Evolutionary conservation across 2,113 vertebrate genomes (phyloP).

Genomic region (Charadrius vociferus): DNA sequence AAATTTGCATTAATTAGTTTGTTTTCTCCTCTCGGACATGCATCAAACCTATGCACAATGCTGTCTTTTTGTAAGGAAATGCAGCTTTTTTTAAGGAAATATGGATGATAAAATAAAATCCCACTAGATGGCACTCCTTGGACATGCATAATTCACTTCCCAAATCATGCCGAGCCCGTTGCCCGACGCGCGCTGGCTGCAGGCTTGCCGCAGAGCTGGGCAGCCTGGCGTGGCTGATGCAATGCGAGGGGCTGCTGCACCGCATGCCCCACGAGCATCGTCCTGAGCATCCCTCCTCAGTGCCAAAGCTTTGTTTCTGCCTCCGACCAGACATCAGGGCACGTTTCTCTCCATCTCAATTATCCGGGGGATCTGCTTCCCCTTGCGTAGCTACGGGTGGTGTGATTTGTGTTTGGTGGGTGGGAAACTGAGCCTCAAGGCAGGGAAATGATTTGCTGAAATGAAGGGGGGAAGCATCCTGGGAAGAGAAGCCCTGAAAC

Average conservation of each 20-base stretch:
- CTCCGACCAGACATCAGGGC: accelerated
- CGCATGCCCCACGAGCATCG: accelerated
- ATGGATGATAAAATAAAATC: accelerated
- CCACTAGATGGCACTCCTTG: constrained; percentile 64
- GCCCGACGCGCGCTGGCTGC: not conserved
- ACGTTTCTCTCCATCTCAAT: accelerated
- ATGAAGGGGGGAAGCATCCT: accelerated
- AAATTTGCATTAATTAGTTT: not conserved
- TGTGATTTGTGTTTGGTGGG: accelerated
- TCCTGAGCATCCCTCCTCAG: accelerated
- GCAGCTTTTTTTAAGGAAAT: not conserved
- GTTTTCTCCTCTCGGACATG: not conserved
- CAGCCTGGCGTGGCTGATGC: not conserved
- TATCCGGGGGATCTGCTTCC: accelerated
- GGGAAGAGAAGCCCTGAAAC: not conserved
- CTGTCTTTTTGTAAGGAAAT: not conserved
- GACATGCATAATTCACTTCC: not conserved
- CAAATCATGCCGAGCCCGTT: accelerated
- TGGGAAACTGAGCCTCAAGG: not conserved
- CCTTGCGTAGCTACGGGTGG: accelerated
- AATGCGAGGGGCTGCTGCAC: not conserved
- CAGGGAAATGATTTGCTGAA: not conserved
- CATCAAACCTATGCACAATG: accelerated
- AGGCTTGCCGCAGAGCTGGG: not conserved
- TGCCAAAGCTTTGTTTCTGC: not conserved